phyloP scores from a whole-genome alignment of 2,113 vertebrate genomes.

The Pituophis catenifer region DNA sequence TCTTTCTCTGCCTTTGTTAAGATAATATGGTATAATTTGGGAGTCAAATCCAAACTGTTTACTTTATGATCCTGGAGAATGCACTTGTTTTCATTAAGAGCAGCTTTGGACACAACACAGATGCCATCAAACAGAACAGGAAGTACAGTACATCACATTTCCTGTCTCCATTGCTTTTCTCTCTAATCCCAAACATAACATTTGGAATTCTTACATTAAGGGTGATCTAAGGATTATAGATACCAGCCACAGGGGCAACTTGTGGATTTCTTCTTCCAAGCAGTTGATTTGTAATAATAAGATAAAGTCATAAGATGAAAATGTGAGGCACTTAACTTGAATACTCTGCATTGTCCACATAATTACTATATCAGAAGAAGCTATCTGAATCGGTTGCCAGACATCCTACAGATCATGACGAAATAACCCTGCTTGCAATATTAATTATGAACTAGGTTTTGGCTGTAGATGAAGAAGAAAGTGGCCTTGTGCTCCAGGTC shows the following conservation, averaged over 20 bases:
- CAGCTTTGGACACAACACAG: slow-evolving; percentile 5
- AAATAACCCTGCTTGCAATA: background rate
- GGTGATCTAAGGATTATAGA: background rate
- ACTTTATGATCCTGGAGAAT: background rate
- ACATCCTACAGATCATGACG: background rate
- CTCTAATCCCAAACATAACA: background rate
- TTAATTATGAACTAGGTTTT: background rate
- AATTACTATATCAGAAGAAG: background rate
- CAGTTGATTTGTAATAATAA: background rate
- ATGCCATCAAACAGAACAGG: background rate
- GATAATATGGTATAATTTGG: slow-evolving; percentile 24
- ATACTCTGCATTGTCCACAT: background rate
- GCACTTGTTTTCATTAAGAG: slow-evolving; percentile 12
- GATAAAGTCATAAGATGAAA: background rate
- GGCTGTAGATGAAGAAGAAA: background rate
- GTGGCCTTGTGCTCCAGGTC: background rate
- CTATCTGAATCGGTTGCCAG: background rate
- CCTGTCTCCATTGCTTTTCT: background rate
- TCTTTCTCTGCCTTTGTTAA: slow-evolving; percentile 48
- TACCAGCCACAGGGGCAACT: background rate
- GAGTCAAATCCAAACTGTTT: background rate
- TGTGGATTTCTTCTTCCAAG: background rate
- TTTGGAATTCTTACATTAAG: background rate
- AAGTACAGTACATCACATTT: background rate
- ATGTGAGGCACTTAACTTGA: background rate